phyloP scores from a whole-genome alignment of 2,113 vertebrate species.

The Stercorarius parasiticus region DNA sequence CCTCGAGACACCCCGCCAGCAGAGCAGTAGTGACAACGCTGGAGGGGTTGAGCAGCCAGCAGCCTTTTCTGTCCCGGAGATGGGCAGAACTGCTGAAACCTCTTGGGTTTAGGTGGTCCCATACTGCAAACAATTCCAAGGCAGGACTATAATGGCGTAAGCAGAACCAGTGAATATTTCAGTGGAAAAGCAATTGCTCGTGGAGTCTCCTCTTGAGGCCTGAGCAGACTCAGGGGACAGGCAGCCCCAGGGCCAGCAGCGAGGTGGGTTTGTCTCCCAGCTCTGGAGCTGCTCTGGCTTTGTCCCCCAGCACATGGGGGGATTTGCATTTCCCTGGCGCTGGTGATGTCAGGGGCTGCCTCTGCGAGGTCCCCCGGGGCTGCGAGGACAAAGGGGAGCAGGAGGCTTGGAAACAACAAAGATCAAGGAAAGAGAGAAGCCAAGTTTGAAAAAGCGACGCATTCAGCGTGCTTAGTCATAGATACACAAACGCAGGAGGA shows the following conservation, averaged over 20 bases:
- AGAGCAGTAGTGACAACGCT: neutral
- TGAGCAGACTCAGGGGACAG: neutral
- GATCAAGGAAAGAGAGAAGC: neutral
- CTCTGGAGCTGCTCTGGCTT: neutral
- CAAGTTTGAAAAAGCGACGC: neutral
- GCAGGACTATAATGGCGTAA: neutral
- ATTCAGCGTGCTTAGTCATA: neutral
- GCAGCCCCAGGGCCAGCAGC: neutral
- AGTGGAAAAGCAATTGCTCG: neutral
- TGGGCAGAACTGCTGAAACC: neutral
- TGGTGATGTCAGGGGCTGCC: neutral
- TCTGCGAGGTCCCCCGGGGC: neutral
- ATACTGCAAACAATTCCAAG: fast-evolving
- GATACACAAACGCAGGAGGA: neutral
- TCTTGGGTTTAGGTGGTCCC: neutral
- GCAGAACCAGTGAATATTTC: neutral
- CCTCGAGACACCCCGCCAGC: neutral
- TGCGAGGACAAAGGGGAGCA: conserved; percentile 28
- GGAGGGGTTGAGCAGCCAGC: neutral
- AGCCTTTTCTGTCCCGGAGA: neutral
- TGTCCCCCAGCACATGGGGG: neutral
- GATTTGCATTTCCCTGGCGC: neutral
- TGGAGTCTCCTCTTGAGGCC: neutral
- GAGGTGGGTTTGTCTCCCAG: neutral
- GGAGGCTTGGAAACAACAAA: conserved; percentile 2